Base-by-base conservation (phyloP, 1,140 invertebrate genomes). In the Lepidurus apus region DNA sequence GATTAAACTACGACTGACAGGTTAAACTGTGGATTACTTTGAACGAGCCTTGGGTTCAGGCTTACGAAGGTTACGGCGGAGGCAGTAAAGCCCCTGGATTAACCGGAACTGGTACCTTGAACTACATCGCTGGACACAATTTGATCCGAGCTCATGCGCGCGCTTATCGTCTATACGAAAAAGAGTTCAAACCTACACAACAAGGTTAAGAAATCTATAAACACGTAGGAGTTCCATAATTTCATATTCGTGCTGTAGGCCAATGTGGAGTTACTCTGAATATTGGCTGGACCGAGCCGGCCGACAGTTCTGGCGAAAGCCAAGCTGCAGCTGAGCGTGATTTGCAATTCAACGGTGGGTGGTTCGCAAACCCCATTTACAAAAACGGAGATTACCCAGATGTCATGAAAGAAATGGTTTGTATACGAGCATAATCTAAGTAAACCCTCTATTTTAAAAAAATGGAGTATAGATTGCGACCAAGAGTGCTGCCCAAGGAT, bases 1-100 rank as follows among this genome's bases (percentile, higher is more conserved):
- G 34, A 9, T 79, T 45, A 26, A 26, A 44, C 9, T 34, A 34
- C 34, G 34, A 4, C 21, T 77, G 42, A 65, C 21, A 79, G 79
- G 86, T 89, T 7, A 88, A 88, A 83, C 82, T 83, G 79, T 93
- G 91, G 90, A 88, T 90, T 1, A 93, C 92, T 0, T 88, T 93
- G 79, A 93, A 93, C 83, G 91, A 93, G 83, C 91, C 91, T 4
- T 88, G 88, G 86, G 89, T 90, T 80, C 87, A 89, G 5, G 91
- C 90, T 80, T 84, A 88, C 77, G 86, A 87, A 79, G 90, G 89
- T 17, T 92, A 92, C 82, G 88, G 88, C 8, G 73, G 43, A 17
- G 81, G 82, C 9, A 81, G 81, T 43, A 74, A 42, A n/a, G 78
- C 78, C 42, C 78, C 78, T 74, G 78, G 78, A 24, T 44, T 74